Evolutionary conservation across 2,113 vertebrate species (phyloP).

Genomic region (Poeciliopsis retropinna): DNA sequence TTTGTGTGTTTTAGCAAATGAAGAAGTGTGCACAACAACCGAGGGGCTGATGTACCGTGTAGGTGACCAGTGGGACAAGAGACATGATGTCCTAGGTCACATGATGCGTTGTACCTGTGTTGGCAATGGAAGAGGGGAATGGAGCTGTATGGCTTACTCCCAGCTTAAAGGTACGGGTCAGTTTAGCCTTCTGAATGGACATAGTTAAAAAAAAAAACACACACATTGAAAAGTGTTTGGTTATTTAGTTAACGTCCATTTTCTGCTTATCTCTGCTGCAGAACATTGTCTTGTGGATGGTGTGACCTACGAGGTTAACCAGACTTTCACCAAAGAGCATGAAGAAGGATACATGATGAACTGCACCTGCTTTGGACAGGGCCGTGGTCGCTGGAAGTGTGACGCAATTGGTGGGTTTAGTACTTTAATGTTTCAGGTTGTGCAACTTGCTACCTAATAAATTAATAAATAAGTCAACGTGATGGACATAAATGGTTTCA

Average conservation of each 20-base stretch:
- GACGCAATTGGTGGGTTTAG: slow-evolving; percentile 89
- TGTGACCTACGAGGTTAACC: slow-evolving; percentile 92
- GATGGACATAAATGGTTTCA: too few relatives aligned
- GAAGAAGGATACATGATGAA: slow-evolving; percentile 96
- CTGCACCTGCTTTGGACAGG: slow-evolving; percentile 95
- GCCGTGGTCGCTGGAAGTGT: slow-evolving; percentile 95
- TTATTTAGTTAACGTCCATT: background rate
- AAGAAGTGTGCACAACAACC: slow-evolving; percentile 92
- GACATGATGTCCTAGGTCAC: slow-evolving; percentile 90
- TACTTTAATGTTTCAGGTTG: background rate
- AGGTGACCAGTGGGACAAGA: slow-evolving; percentile 97
- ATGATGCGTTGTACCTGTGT: slow-evolving; percentile 96
- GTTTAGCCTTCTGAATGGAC: background rate
- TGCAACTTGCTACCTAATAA: background rate
- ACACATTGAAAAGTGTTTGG: slow-evolving; percentile 10
- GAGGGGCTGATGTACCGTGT: slow-evolving; percentile 94
- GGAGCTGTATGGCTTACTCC: slow-evolving; percentile 93
- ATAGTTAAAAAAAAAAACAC: background rate
- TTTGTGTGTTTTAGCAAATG: slow-evolving; percentile 82
- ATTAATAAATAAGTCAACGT: too few relatives aligned
- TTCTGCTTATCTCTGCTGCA: slow-evolving; percentile 51
- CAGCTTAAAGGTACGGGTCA: slow-evolving; percentile 81
- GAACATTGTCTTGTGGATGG: slow-evolving; percentile 94
- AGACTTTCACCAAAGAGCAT: slow-evolving; percentile 93
- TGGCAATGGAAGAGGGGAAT: slow-evolving; percentile 95